A percentile compares a stretch with the other conserved stretches of the same genome.
Conservation (phyloP, 2,113 vertebrate genomes). For the Clarias macrocephalus region DNA sequence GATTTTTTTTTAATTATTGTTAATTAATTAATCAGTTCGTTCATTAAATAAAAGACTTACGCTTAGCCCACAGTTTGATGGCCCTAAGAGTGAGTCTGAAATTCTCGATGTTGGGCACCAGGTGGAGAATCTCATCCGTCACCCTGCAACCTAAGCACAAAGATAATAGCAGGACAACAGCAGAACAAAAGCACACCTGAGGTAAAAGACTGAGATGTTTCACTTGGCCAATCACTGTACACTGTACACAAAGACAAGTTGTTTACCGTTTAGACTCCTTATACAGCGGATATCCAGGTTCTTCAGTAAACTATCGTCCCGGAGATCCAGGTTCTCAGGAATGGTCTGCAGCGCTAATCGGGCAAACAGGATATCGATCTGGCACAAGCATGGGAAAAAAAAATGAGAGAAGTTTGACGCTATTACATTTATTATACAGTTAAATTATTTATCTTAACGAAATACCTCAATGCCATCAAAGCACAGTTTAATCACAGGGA, state of each 20-base stretch:
- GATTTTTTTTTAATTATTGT: too few relatives aligned
- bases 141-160: conserved; percentile 84
- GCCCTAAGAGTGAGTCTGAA: conserved; percentile 89
- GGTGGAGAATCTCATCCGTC: conserved; percentile 89
- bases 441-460: neutral
- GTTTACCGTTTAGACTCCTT: conserved; percentile 87
- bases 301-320: conserved; percentile 83
- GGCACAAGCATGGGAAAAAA: conserved; percentile 49
- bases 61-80: conserved; percentile 94
- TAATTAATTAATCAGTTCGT: too few relatives aligned
- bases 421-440: too few relatives aligned
- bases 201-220: neutral
- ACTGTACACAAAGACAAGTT: too few relatives aligned
- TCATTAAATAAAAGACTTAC: conserved; percentile 75
- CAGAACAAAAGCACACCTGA: neutral
- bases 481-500: conserved; percentile 88
- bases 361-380: conserved; percentile 94
- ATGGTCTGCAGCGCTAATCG: conserved; percentile 84
- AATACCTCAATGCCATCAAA: conserved; percentile 91
- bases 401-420: neutral
- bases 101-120: conserved; percentile 89
- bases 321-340: conserved; percentile 84
- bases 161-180: neutral
- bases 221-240: neutral
- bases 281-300: conserved; percentile 86